phyloP scores from a whole-genome alignment of 2,888 invertebrate species.

The Chironomus riparius region DNA sequence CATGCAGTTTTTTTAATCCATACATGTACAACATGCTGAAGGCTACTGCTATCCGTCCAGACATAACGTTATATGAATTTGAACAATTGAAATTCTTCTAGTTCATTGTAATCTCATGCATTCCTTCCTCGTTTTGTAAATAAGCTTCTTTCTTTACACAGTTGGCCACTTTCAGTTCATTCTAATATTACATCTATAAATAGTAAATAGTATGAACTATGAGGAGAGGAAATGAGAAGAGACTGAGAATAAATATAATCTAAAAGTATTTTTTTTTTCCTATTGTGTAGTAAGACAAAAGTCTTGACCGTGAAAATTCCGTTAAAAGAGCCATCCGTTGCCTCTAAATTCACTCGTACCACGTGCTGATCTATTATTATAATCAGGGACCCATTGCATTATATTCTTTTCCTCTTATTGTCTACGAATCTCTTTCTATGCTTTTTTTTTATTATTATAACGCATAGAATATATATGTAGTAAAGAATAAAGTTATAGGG shows the following conservation, averaged over 20 bases:
- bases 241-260: background rate
- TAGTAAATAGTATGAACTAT: too few relatives aligned
- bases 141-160: background rate
- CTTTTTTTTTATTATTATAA: background rate
- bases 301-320: conserved; percentile 27
- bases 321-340: conserved; percentile 17
- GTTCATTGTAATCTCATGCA: background rate
- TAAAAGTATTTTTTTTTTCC: background rate
- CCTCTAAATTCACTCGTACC: conserved; percentile 1
- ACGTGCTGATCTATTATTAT: conserved; percentile 23
- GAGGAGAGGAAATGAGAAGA: conserved; percentile 10
- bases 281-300: conserved; percentile 17
- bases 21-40: too few relatives aligned
- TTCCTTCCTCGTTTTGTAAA: background rate
- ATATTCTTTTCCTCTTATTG: background rate
- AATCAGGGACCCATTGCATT: conserved; percentile 21
- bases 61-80: conserved; percentile 2
- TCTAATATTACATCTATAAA: background rate
- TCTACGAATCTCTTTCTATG: background rate
- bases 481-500: background rate
- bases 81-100: conserved; percentile 17
- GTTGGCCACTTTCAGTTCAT: background rate
- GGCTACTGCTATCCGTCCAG: background rate
- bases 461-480: background rate
- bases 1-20: background rate